Evolutionary conservation across 2,113 vertebrate species (phyloP), one percentile per base, ranked within the genome.

Genomic region (Charina bottae): DNA sequence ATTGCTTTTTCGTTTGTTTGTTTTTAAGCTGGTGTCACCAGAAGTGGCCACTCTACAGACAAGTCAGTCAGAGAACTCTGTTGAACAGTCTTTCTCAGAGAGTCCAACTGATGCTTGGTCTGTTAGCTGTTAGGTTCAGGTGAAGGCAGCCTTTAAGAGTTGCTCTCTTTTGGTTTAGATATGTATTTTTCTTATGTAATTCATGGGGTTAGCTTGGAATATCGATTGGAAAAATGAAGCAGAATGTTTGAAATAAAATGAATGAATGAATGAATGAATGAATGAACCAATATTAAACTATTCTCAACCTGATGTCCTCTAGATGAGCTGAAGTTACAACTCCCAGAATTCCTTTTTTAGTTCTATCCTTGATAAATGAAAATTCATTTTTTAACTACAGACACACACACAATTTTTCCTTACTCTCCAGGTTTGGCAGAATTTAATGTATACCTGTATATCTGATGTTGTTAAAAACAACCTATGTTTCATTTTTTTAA

Each of bases 401-500:
- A n/a, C 28, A 68, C 4, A 68, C 2, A 37, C 2, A 37, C 28
- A 33, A n/a, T 64, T 64, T 64, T 72, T 72, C 12, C 33, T 33
- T 37, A 37, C 33, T 78, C 33, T 78, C n/a, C 19, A 78, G 2
- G 9, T 19, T 78, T 78, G 6, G 6, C 49, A 49, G 49, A 49
- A 78, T 21, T 2, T 17, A 78, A 21, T 37, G 68, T 19, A 37
- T 17, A 78, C 6, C 2, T 28, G 17, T 78, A 78, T 37, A 78
- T 37, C 17, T 78, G 19, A 78, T 78, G 37, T 2, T 78, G 68
- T 21, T 78, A 78, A 78, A 72, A 78, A 11, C 15, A 28, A 19
- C 4, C 1, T 6, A n/a, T 87, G 89, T 83, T 62, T 83, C 93
- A 28, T 90, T 92, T 85, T 93, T 88, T 54, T 26, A 24, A 26